Evolutionary conservation across 2,113 vertebrate species (phyloP), one percentile per base, ranked within the genome.

Genomic region (Neotoma lepida): DNA sequence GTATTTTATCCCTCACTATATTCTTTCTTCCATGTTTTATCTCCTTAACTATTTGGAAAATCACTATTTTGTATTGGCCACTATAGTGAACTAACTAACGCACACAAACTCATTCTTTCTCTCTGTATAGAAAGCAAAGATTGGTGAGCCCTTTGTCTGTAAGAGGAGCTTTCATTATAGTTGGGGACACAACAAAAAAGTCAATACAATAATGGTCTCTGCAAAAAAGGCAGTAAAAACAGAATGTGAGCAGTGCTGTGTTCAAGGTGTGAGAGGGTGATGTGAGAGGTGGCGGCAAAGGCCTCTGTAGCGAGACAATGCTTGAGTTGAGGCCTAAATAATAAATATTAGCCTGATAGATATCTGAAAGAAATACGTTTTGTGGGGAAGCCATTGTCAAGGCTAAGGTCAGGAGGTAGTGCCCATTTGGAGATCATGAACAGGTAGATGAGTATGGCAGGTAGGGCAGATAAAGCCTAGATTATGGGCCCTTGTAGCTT

Each of bases 1-100:
- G 35, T 54, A 13, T 28, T 86, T 76, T 51, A 28, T 74, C 22
- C 10, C 54, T 89, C 20, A 18, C 26, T 17, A 1, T 80, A 18
- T 92, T 93, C 26, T 30, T 51, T 85, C 33, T 71, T 89, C 2
- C 0, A 2, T 85, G 2, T 82, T 64, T 91, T 78, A 33, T 49
- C 44, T 73, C 81, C 68, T 80, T 92, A 88, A 85, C 28, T 81
- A 73, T 61, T 89, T 90, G 51, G 63, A 80, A 18, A 94, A 97
- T 88, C 6, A 41, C 17, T 74, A 6, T 93, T 96, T 35, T 88
- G 6, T n/a, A 39, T 56, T 14, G 0, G 58, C 39, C 58, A 86
- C 33, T 68, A 13, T 71, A 12, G 22, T 82, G 35, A 44, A 56
- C 77, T 49, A 22, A 35, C 30, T 41, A 46, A 35, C 26, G 12